Evolutionary conservation across 2,797 vertebrate species (phyloP).

Genomic region (Rhadinocentrus ornatus): DNA sequence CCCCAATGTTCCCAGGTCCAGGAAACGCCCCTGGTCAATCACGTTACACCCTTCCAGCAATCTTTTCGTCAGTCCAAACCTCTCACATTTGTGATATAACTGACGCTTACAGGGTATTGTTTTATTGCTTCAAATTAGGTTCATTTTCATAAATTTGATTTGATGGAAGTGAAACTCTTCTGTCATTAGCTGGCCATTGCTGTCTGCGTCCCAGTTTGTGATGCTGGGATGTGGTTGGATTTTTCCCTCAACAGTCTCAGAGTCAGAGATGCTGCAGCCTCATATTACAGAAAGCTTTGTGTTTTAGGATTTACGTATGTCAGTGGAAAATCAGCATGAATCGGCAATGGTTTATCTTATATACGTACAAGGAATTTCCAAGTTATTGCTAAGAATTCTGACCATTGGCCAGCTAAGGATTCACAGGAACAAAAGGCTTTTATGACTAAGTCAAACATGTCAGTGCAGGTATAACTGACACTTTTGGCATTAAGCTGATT

Average conservation of each 20-base stretch:
- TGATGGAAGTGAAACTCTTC: too few relatives aligned
- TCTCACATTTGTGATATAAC: background rate
- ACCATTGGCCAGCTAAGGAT: constrained; percentile 31
- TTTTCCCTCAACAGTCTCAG: background rate
- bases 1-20: too few relatives aligned
- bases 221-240: too few relatives aligned
- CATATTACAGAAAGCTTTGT: background rate
- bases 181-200: too few relatives aligned
- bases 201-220: too few relatives aligned
- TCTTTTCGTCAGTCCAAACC: background rate
- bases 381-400: constrained; percentile 3
- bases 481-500: constrained; percentile 27
- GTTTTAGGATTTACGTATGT: background rate
- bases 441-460: constrained; percentile 32
- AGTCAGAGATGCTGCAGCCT: background rate
- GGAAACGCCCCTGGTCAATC: too few relatives aligned
- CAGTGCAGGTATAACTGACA: constrained; percentile 44
- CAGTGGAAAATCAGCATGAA: background rate
- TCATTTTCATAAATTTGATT: background rate
- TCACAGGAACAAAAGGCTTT: constrained; percentile 25
- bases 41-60: background rate
- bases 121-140: background rate
- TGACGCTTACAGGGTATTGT: too few relatives aligned
- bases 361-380: constrained; percentile 6
- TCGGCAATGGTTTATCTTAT: constrained; percentile 1